Conservation (phyloP, 2,797 vertebrate species). For the Chelonia mydas region DNA sequence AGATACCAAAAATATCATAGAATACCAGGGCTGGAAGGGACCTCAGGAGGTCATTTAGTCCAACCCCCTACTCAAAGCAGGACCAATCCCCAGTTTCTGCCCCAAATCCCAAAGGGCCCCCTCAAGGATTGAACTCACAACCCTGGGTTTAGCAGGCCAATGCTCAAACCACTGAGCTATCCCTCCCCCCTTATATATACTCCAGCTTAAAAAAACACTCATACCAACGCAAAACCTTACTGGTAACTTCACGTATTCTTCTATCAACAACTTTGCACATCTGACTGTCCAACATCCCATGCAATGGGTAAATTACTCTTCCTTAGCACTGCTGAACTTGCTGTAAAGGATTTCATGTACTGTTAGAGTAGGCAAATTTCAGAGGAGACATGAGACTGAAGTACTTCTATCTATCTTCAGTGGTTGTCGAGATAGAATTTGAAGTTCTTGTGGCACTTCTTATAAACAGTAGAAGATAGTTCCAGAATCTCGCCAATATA, state of each 20-base stretch:
- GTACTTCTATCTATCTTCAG: background rate
- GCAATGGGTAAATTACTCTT: background rate
- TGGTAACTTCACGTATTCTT: background rate
- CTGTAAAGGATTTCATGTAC: background rate
- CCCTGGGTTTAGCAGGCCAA: no score
- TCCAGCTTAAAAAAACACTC: background rate
- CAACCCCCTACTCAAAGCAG: no score
- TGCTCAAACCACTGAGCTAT: no score
- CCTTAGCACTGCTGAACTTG: background rate
- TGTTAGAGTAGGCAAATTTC: background rate
- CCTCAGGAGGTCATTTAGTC: no score
- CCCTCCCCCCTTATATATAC: background rate
- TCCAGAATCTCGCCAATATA: background rate
- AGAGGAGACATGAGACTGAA: background rate
- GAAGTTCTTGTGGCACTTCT: background rate
- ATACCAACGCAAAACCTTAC: background rate
- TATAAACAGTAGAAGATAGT: background rate
- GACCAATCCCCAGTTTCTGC: no score
- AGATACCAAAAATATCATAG: background rate
- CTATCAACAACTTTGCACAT: background rate
- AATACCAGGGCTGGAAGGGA: no score
- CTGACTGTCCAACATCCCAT: background rate
- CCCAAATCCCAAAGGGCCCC: no score
- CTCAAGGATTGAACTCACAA: no score
- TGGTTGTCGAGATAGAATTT: background rate